Evolutionary conservation across 35 echinoderm and acorn worm genomes (phyloP).

Genomic region (Ophiothrix spiculata): DNA sequence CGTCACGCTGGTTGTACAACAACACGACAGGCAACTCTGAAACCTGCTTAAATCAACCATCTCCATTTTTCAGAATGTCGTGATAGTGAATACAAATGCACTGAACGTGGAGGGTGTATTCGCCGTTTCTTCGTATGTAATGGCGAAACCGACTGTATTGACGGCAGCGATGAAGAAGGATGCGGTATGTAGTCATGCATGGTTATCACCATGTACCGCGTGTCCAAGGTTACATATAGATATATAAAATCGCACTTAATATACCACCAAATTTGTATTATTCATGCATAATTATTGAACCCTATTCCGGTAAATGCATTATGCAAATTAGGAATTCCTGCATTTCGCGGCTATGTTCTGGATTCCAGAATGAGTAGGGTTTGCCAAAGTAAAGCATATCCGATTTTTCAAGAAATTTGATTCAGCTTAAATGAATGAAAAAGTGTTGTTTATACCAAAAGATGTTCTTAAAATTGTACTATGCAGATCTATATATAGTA

Average conservation of each 20-base stretch:
- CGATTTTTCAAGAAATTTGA: too few species aligned
- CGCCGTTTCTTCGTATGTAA: neutral
- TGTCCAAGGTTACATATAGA: neutral
- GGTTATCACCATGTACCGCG: too few species aligned
- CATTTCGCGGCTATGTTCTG: neutral
- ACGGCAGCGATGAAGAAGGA: neutral
- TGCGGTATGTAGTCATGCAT: neutral
- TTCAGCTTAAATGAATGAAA: too few species aligned
- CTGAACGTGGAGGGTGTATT: slow-evolving; percentile 35
- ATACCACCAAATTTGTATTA: neutral
- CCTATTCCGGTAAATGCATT: neutral
- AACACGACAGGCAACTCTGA: neutral
- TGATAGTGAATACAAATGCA: neutral
- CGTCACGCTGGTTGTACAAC: neutral
- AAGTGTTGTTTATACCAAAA: too few species aligned
- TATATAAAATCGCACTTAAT: neutral
- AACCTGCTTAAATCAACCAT: neutral
- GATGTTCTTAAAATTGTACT: too few species aligned
- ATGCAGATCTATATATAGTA: too few species aligned
- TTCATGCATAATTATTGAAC: neutral
- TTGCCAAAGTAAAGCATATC: too few species aligned
- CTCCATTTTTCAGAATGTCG: neutral
- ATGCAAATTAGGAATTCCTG: neutral
- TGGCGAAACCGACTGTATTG: neutral
- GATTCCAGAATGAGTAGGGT: neutral